phyloP scores from a whole-genome alignment of 2,888 invertebrate species.

The Resseliella maxima region DNA sequence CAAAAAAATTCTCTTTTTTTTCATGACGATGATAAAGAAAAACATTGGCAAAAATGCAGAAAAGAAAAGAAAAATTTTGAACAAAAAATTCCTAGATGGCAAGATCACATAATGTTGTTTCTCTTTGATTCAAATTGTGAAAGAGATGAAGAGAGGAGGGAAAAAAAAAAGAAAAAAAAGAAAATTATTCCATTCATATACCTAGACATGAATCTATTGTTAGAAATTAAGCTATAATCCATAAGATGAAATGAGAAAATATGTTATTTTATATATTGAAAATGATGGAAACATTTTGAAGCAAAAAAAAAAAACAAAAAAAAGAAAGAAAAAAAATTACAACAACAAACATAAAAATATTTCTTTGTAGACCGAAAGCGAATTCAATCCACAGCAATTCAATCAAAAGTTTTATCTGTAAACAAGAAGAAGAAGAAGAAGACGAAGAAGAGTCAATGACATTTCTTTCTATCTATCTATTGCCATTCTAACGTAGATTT shows the following conservation, averaged over 20 bases:
- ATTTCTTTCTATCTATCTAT: too few relatives aligned
- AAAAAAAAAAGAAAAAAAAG: not conserved
- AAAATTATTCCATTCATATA: not conserved
- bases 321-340: too few relatives aligned
- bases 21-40: too few relatives aligned
- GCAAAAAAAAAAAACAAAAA: not conserved
- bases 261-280: constrained; percentile 26
- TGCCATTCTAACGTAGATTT: too few relatives aligned
- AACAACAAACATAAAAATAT: not conserved
- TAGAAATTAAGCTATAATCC: not conserved
- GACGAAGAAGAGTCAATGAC: too few relatives aligned
- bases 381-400: not conserved
- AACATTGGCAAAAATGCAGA: too few relatives aligned
- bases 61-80: too few relatives aligned
- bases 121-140: too few relatives aligned
- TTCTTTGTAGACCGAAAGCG: not conserved
- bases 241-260: constrained; percentile 32
- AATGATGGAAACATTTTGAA: not conserved
- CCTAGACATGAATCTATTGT: constrained; percentile 8
- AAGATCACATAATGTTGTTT: too few relatives aligned
- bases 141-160: not conserved
- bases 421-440: too few relatives aligned
- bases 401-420: not conserved
- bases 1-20: not conserved
- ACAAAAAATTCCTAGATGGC: too few relatives aligned